Evolutionary conservation across 2,797 vertebrate species (phyloP).

Genomic region (Podarcis siculus): DNA sequence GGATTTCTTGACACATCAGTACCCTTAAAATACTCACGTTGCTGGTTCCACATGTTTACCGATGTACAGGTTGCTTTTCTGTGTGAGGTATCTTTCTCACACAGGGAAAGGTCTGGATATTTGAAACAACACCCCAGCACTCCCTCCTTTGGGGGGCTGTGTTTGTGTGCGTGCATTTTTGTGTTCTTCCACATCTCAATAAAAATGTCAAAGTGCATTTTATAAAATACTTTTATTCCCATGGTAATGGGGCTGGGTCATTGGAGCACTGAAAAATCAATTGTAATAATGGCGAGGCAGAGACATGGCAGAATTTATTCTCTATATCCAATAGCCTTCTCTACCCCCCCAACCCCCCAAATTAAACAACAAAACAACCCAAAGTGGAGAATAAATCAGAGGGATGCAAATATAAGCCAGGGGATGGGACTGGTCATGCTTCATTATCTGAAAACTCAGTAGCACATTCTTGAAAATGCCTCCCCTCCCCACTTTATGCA

Average conservation of each 20-base stretch:
- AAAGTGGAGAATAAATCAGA: background rate
- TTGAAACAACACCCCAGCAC: background rate
- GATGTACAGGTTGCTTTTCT: background rate
- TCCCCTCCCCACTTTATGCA: background rate
- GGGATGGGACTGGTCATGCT: background rate
- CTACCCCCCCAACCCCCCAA: background rate
- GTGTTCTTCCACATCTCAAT: background rate
- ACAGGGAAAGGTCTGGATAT: background rate
- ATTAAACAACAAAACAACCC: conserved; percentile 8
- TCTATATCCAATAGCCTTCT: background rate
- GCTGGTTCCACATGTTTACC: background rate
- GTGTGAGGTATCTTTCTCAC: background rate
- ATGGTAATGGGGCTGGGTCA: conserved; percentile 22
- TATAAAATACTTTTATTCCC: conserved; percentile 37
- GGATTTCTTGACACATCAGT: background rate
- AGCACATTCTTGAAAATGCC: background rate
- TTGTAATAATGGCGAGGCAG: conserved; percentile 9
- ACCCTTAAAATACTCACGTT: background rate
- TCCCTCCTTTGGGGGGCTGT: background rate
- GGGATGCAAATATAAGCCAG: background rate
- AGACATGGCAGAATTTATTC: background rate
- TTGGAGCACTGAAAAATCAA: conserved; percentile 22
- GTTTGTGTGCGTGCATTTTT: background rate
- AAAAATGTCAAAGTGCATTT: conserved; percentile 3
- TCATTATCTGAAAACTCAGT: background rate